Evolutionary conservation across 2,797 vertebrate species (phyloP).

Genomic region (Manis javanica): DNA sequence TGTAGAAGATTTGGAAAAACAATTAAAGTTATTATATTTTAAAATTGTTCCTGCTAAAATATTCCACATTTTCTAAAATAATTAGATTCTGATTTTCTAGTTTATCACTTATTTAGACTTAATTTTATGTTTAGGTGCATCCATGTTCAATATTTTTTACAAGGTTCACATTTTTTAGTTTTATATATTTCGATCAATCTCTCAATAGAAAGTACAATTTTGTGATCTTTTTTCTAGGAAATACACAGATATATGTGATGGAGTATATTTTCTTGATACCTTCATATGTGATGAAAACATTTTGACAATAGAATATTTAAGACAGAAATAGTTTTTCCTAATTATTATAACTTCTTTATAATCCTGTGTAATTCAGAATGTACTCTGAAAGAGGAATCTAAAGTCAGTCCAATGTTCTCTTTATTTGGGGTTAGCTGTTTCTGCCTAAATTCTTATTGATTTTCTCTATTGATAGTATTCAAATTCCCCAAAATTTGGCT

Average conservation of each 20-base stretch:
- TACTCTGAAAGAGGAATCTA: not conserved
- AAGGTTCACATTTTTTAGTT: not conserved
- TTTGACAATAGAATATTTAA: not conserved
- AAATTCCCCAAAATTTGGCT: not conserved
- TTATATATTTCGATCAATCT: not conserved
- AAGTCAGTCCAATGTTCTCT: not conserved
- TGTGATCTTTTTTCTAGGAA: not conserved
- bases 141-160: not conserved
- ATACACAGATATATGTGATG: not conserved
- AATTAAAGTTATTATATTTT: not conserved
- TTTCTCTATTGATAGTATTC: not conserved
- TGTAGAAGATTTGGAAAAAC: not conserved
- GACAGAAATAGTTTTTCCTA: not conserved
- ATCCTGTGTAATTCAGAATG: not conserved
- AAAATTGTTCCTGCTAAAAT: not conserved
- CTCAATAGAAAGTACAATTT: not conserved
- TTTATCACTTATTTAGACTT: not conserved
- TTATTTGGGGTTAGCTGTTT: not conserved
- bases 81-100: not conserved
- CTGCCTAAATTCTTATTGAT: not conserved
- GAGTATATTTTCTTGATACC: not conserved
- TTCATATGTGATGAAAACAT: not conserved
- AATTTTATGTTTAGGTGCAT: not conserved
- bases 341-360: not conserved
- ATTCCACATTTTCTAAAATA: not conserved